These are phyloP conservation scores for Papilio protenor DNA, from an alignment of 2,888 invertebrate genomes.

Conservation along the genomic window DNA sequence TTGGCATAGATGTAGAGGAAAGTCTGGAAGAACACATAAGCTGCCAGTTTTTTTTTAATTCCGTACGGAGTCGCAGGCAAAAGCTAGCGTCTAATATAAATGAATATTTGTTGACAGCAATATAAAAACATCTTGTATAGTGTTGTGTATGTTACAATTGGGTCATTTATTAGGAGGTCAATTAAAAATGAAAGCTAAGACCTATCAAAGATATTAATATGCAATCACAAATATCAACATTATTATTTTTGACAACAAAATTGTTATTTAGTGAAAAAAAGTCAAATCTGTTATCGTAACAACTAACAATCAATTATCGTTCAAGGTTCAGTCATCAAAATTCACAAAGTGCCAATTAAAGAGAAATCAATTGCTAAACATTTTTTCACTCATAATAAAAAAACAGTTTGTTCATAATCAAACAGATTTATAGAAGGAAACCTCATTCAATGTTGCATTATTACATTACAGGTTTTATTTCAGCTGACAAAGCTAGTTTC, in stretches of 20 bases:
- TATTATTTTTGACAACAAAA: background rate
- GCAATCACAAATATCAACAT: background rate
- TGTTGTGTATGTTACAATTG: background rate
- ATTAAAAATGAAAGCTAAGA: background rate
- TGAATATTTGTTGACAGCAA: background rate
- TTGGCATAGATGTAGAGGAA: too few relatives aligned
- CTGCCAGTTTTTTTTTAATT: too few relatives aligned
- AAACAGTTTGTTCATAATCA: background rate
- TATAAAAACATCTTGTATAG: too few relatives aligned
- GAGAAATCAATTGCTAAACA: background rate
- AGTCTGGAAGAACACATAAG: background rate
- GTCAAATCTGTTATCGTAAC: background rate
- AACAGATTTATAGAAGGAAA: background rate
- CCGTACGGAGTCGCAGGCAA: too few relatives aligned
- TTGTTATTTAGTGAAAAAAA: background rate
- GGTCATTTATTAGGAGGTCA: conserved; percentile 1
- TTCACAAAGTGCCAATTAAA: conserved; percentile 7
- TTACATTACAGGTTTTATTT: background rate
- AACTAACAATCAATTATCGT: background rate
- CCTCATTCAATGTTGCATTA: background rate
- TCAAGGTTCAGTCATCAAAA: background rate
- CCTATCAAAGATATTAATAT: background rate
- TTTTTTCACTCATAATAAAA: background rate
- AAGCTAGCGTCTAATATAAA: background rate
- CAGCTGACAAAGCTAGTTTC: background rate